These are phyloP conservation scores for Tetrax tetrax DNA, from an alignment of 2,113 vertebrate species.

Conservation along the genomic window DNA sequence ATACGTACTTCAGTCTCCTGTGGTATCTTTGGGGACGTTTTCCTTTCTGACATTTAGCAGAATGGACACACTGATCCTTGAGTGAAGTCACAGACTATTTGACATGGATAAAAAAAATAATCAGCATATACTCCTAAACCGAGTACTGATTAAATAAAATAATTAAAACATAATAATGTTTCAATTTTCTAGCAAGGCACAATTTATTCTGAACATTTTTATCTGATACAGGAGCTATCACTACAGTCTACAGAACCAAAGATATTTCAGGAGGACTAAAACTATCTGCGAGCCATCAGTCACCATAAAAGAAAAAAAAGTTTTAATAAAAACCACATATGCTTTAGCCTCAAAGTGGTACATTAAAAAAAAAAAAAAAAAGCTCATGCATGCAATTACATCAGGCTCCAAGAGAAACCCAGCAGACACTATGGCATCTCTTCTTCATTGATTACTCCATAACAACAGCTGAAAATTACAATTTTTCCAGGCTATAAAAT, in stretches of 20 bases:
- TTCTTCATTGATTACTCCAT: constrained; percentile 44
- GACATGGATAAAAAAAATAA: background rate
- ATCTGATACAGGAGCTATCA: background rate
- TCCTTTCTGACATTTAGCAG: background rate
- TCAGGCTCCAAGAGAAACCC: constrained; percentile 9
- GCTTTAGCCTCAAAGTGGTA: background rate
- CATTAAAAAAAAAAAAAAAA: background rate
- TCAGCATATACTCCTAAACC: background rate
- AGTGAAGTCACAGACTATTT: background rate
- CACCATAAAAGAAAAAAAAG: background rate
- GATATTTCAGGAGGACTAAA: background rate
- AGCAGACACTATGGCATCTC: constrained; percentile 30
- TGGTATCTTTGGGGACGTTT: background rate
- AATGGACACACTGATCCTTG: background rate
- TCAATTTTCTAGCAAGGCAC: background rate
- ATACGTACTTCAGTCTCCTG: background rate
- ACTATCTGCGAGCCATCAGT: background rate
- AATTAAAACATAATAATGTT: background rate
- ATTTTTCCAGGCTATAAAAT: constrained; percentile 66
- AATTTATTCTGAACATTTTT: background rate
- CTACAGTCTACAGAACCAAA: background rate
- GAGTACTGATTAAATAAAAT: background rate
- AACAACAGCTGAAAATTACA: constrained; percentile 61
- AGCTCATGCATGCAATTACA: background rate
- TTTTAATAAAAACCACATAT: background rate